Evolutionary conservation across 92 coral and sea anemone species (phyloP).

Genomic region (Paragorgia papillata): DNA sequence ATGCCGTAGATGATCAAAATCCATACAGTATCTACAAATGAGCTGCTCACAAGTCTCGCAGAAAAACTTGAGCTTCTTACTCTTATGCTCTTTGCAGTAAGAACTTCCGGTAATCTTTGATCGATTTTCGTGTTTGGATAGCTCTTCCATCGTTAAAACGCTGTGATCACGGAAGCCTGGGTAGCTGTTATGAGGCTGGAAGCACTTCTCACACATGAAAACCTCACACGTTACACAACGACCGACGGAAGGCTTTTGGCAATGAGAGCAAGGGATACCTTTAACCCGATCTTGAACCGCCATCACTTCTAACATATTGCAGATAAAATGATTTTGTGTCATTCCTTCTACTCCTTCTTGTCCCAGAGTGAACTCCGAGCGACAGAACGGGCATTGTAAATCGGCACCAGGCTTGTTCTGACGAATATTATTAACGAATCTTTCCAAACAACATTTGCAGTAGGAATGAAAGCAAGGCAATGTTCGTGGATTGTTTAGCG

Average conservation of each 20-base stretch:
- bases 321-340: not conserved
- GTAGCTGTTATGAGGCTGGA: constrained; percentile 1
- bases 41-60: constrained; percentile 5
- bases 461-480: constrained; percentile 35
- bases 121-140: constrained; percentile 25
- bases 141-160: constrained; percentile 12
- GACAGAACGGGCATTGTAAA: constrained; percentile 11
- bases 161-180: not conserved
- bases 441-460: constrained; percentile 25
- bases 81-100: constrained; percentile 8
- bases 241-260: constrained; percentile 4
- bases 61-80: not conserved
- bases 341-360: not conserved
- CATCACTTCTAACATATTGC: constrained; percentile 6
- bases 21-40: constrained; percentile 1
- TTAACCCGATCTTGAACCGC: not conserved
- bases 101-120: not conserved
- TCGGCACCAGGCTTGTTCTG: not conserved
- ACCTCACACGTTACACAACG: constrained; percentile 24
- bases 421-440: not conserved
- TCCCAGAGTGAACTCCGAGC: constrained; percentile 3
- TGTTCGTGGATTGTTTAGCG: constrained; percentile 29
- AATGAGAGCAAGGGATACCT: constrained; percentile 28
- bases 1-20: not conserved
- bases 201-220: constrained; percentile 11